Evolutionary conservation across 2,888 invertebrate genomes (phyloP).

Genomic region (Ichneumoninae sp.): DNA sequence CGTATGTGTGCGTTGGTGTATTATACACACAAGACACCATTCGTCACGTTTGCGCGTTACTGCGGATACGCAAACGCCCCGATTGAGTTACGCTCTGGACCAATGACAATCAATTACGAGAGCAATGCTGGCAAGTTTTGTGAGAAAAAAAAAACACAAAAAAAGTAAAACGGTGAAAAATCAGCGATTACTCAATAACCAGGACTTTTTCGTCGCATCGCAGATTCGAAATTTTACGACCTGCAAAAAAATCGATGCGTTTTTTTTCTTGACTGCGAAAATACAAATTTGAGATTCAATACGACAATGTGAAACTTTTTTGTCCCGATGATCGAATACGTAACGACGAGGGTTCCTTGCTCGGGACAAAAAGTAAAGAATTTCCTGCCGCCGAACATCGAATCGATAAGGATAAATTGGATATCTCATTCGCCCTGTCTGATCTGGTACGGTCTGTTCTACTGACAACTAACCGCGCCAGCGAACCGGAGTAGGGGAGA

Average conservation of each 20-base stretch:
- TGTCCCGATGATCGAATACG: too few relatives aligned
- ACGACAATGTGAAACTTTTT: too few relatives aligned
- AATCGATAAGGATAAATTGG: neutral
- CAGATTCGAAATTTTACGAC: too few relatives aligned
- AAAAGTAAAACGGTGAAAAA: too few relatives aligned
- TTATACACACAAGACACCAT: neutral
- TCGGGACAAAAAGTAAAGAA: neutral
- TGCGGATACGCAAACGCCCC: neutral
- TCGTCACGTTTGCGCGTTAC: neutral
- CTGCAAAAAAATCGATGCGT: too few relatives aligned
- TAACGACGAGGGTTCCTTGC: too few relatives aligned
- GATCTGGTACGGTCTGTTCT: constrained; percentile 38
- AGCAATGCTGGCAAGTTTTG: neutral
- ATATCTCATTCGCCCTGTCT: constrained; percentile 23
- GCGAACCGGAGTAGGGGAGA: neutral
- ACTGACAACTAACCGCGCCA: constrained; percentile 23
- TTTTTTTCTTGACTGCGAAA: too few relatives aligned
- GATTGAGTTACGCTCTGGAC: neutral
- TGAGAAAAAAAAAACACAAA: neutral
- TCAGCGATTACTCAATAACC: too few relatives aligned
- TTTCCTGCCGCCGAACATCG: neutral
- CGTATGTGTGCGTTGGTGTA: neutral
- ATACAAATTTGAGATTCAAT: too few relatives aligned
- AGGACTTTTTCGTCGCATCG: too few relatives aligned
- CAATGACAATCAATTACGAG: constrained; percentile 2